Evolutionary conservation across 2,797 vertebrate genomes (phyloP), one percentile per base, ranked within the genome.

Genomic region (Echiichthys vipera): DNA sequence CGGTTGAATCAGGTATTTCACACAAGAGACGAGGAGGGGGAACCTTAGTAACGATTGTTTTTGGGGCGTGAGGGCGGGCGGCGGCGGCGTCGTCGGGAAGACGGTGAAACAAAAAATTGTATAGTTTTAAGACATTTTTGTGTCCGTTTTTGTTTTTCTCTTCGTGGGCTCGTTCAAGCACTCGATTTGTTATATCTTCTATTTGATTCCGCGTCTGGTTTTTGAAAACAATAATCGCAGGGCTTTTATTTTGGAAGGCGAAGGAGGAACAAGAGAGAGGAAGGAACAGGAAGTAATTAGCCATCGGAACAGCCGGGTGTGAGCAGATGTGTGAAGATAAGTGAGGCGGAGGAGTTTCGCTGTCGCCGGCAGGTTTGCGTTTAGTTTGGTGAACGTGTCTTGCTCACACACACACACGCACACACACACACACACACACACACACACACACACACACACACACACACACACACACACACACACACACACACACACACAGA

Each of bases 1-100:
- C 18, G 89, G 90, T 78, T 84, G 90, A 90, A 87, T 93, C 92
- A 92, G 90, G 91, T 86, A 91, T 90, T 89, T 90, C 74, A 82
- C 80, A 76, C 24, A 77, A 73, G 72, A 73, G 85, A 32, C 36
- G 40, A 71, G 78, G 71, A n/a, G 36, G 59, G 71, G 67, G 61
- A 32, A 76, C 78, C 83, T 88, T 84, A 83, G 80, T 68, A 80
- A 84, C 20, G 68, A 80, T 80, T 77, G 83, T 84, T 89, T 69
- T 59, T 0, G 51, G 70, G 13, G 4, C 9, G 22, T 2, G 12
- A 10, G 18, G 22, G 54, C 0, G 34, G 51, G 46, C 27, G 45
- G 20, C 27, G 51, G 1, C 24, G 51, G 46, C 30, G 42, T 42
- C 29, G 45, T 51, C 10, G 20, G 73, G 64, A 77, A 36, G 58